Evolutionary conservation across 2,888 invertebrate genomes (phyloP).

Genomic region (Eucera pruinosa): DNA sequence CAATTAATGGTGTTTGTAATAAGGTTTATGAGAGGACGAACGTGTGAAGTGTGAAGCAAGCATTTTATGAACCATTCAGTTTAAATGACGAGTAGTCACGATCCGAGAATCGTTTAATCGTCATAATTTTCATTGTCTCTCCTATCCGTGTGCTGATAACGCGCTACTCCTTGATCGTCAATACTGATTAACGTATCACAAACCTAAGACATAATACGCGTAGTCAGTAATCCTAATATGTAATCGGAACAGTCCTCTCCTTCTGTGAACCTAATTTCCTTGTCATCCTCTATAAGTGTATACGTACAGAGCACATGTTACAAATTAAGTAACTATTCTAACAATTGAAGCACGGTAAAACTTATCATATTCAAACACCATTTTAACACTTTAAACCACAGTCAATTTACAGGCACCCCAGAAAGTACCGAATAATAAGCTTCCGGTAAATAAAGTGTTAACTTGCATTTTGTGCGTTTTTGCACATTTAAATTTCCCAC

Average conservation of each 20-base stretch:
- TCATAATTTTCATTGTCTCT: neutral
- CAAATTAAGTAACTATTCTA: too few relatives aligned
- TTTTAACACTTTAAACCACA: too few relatives aligned
- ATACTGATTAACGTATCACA: slow-evolving; percentile 16
- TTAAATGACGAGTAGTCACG: neutral
- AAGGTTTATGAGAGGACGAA: neutral
- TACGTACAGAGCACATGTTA: too few relatives aligned
- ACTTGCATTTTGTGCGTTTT: too few relatives aligned
- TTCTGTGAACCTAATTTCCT: slow-evolving; percentile 12
- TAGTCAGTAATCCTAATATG: slow-evolving; percentile 17
- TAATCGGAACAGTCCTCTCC: neutral
- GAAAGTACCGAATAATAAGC: too few relatives aligned
- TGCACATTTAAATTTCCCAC: too few relatives aligned
- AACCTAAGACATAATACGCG: neutral
- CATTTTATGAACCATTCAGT: neutral
- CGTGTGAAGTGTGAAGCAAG: neutral
- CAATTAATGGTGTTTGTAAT: neutral
- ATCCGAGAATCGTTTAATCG: neutral
- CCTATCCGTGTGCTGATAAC: neutral
- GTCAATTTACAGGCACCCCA: too few relatives aligned
- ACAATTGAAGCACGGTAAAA: too few relatives aligned
- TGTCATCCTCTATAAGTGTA: slow-evolving; percentile 9
- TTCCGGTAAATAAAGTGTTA: too few relatives aligned
- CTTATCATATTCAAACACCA: too few relatives aligned
- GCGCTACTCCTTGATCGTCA: neutral